phyloP scores from a whole-genome alignment of 2,888 invertebrate species.

The Pterobdella sp. region DNA sequence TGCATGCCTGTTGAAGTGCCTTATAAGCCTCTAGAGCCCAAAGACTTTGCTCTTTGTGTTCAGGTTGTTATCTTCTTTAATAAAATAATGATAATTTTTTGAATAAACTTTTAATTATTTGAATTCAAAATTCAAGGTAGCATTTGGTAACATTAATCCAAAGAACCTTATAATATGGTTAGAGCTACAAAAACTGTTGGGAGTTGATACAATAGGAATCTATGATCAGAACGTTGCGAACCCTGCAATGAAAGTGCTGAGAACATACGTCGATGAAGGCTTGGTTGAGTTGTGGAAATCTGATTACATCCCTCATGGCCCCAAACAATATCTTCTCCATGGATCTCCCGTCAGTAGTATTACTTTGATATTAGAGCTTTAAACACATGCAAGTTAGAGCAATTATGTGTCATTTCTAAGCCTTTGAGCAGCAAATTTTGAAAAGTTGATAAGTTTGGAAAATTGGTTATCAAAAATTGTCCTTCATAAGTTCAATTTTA shows the following conservation, averaged over 20 bases:
- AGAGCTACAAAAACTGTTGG: slow-evolving; percentile 30
- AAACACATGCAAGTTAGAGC: too few relatives aligned
- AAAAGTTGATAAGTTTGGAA: too few relatives aligned
- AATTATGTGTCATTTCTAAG: too few relatives aligned
- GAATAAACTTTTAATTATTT: background rate
- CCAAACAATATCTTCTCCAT: slow-evolving; percentile 22
- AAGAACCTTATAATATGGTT: slow-evolving; percentile 32
- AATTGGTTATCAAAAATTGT: too few relatives aligned
- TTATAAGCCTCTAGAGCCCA: slow-evolving; percentile 9
- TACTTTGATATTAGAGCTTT: background rate
- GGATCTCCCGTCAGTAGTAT: slow-evolving; percentile 12
- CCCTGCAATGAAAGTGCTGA: slow-evolving; percentile 20
- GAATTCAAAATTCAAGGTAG: background rate
- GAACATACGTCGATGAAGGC: slow-evolving; percentile 27
- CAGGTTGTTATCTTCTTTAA: slow-evolving; percentile 11
- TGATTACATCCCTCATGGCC: slow-evolving; percentile 23
- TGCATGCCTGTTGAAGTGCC: slow-evolving; percentile 28
- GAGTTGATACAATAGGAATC: slow-evolving; percentile 30
- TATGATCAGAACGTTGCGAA: slow-evolving; percentile 29
- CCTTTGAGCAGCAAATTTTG: too few relatives aligned
- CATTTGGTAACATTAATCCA: slow-evolving; percentile 28
- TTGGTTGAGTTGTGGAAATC: slow-evolving; percentile 24
- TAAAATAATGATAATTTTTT: background rate
- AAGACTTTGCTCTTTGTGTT: slow-evolving; percentile 34
- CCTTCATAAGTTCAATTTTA: too few relatives aligned